phyloP scores from a whole-genome alignment of 2,797 vertebrate genomes.

The Bradypus variegatus region DNA sequence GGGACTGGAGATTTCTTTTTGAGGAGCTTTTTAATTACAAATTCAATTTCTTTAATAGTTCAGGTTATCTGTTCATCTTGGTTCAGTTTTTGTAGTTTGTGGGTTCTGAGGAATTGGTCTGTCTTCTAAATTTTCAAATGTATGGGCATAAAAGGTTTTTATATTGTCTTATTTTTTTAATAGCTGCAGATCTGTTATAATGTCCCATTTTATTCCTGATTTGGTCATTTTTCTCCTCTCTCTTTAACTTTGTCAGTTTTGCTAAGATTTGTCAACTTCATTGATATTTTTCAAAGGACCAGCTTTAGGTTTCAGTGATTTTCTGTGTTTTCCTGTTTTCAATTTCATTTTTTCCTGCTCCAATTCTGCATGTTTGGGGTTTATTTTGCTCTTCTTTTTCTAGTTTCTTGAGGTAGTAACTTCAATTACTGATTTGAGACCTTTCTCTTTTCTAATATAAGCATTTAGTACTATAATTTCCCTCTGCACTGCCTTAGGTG shows the following conservation, averaged over 20 bases:
- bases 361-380: neutral
- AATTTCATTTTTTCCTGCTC: neutral
- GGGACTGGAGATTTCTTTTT: neutral
- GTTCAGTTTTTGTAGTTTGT: neutral
- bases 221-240: neutral
- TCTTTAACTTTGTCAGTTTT: neutral
- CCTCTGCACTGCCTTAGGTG: neutral
- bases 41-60: neutral
- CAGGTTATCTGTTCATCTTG: neutral
- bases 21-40: neutral
- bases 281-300: neutral
- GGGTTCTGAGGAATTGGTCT: neutral
- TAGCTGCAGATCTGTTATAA: neutral
- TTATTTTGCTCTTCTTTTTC: neutral
- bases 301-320: neutral
- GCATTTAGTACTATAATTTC: too few species aligned
- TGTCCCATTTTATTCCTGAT: neutral
- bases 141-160: neutral
- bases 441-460: too few species aligned
- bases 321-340: neutral
- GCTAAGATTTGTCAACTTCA: neutral
- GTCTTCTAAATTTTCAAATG: neutral
- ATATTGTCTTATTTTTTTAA: neutral
- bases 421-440: neutral
- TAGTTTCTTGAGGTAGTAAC: neutral